Conservation (phyloP, 2,113 vertebrate genomes). For the Corythaeola cristata region DNA sequence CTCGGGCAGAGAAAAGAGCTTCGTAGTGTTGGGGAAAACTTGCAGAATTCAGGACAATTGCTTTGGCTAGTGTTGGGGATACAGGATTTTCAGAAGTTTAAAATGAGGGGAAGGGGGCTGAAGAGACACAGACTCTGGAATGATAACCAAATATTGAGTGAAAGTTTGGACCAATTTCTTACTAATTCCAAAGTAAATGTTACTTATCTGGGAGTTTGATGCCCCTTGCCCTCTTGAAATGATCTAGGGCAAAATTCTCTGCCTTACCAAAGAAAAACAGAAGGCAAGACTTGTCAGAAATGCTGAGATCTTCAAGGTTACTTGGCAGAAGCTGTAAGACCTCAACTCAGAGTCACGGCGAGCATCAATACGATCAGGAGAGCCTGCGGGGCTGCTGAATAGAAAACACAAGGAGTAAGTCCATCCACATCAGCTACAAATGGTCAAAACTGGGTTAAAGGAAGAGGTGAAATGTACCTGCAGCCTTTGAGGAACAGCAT, state of each 20-base stretch:
- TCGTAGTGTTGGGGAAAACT: background rate
- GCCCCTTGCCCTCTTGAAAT: background rate
- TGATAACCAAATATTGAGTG: background rate
- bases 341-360: background rate
- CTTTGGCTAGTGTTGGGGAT: background rate
- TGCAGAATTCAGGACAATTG: background rate
- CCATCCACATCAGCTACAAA: background rate
- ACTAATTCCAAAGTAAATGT: background rate
- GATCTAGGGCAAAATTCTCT: background rate
- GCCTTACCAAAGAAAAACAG: background rate
- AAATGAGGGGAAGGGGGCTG: background rate
- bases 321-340: background rate
- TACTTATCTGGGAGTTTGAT: background rate
- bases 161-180: background rate
- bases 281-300: background rate
- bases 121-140: background rate
- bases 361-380: background rate
- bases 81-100: background rate
- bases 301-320: background rate
- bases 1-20: background rate
- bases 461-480: background rate
- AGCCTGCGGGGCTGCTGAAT: background rate
- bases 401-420: background rate
- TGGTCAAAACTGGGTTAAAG: background rate
- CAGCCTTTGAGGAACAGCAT: background rate